These are phyloP conservation scores for Perca schrenkii DNA, from an alignment of 2,113 vertebrate species.

Conservation along the genomic window DNA sequence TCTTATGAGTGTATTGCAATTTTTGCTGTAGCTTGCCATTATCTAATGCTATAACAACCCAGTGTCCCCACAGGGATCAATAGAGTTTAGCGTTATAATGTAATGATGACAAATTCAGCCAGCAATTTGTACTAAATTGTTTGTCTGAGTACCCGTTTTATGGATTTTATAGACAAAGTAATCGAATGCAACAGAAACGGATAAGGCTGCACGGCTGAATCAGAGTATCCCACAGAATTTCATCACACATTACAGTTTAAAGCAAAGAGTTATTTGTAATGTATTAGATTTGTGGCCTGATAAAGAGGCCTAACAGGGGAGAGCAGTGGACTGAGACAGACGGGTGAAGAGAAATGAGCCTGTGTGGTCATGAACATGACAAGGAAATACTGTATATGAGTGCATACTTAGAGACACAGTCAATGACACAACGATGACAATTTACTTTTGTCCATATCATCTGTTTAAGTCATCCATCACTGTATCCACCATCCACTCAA, in stretches of 20 bases:
- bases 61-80: slow-evolving; percentile 50
- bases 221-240: neutral
- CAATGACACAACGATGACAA: slow-evolving; percentile 16
- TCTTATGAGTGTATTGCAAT: slow-evolving; percentile 4
- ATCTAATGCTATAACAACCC: slow-evolving; percentile 25
- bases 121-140: slow-evolving; percentile 47
- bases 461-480: neutral
- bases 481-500: neutral
- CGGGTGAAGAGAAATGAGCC: neutral
- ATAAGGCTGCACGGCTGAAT: slow-evolving; percentile 15
- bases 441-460: neutral
- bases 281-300: slow-evolving; percentile 17
- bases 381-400: slow-evolving; percentile 3
- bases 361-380: neutral
- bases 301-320: slow-evolving; percentile 1
- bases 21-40: slow-evolving; percentile 33
- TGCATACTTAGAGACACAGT: slow-evolving; percentile 14
- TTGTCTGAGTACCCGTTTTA: slow-evolving; percentile 41
- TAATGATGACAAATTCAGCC: slow-evolving; percentile 46
- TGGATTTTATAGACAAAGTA: slow-evolving; percentile 50
- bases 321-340: slow-evolving; percentile 1
- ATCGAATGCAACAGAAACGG: slow-evolving; percentile 55
- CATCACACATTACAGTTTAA: slow-evolving; percentile 16
- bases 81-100: slow-evolving; percentile 32
- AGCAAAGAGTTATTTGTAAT: slow-evolving; percentile 14